A percentile compares a stretch with the other conserved stretches of the same genome.
These are phyloP conservation scores for Seriola aureovittata DNA, from an alignment of 2,113 vertebrate species.

Conservation along the genomic window DNA sequence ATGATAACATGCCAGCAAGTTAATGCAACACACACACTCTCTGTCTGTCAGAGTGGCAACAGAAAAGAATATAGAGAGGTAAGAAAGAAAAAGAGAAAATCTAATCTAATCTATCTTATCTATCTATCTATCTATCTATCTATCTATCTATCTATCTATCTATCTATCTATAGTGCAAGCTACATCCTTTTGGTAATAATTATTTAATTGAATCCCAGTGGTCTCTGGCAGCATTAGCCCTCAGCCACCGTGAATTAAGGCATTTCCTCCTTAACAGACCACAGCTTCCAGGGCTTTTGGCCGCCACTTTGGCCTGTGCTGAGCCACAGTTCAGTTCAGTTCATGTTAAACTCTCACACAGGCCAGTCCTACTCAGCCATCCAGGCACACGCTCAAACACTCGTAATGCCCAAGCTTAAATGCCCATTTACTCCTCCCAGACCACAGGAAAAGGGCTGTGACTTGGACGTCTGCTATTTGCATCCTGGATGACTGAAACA, in stretches of 20 bases:
- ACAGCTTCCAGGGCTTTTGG: slow-evolving; percentile 72
- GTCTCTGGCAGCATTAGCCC: slow-evolving; percentile 68
- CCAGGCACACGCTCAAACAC: slow-evolving; percentile 19
- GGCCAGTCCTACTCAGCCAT: slow-evolving; percentile 25
- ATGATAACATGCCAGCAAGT: slow-evolving; percentile 41
- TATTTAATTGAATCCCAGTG: slow-evolving; percentile 59
- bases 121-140: neutral
- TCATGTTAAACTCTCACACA: slow-evolving; percentile 31
- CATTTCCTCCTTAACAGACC: slow-evolving; percentile 79
- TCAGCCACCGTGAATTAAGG: slow-evolving; percentile 75
- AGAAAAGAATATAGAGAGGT: neutral
- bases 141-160: neutral
- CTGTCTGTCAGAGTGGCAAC: slow-evolving; percentile 22
- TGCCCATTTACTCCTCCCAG: slow-evolving; percentile 24
- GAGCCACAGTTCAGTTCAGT: slow-evolving; percentile 32
- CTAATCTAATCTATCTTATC: neutral
- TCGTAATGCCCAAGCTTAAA: slow-evolving; percentile 34
- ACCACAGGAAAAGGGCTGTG: slow-evolving; percentile 45
- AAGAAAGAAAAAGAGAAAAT: neutral
- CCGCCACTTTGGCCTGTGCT: slow-evolving; percentile 39
- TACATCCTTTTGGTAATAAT: slow-evolving; percentile 34
- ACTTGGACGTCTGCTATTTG: slow-evolving; percentile 71
- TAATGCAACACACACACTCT: slow-evolving; percentile 26
- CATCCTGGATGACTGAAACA: slow-evolving; percentile 67
- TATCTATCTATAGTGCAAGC: neutral